phyloP scores from a whole-genome alignment of 2,888 invertebrate genomes.

The Drosophila melanosoma region DNA sequence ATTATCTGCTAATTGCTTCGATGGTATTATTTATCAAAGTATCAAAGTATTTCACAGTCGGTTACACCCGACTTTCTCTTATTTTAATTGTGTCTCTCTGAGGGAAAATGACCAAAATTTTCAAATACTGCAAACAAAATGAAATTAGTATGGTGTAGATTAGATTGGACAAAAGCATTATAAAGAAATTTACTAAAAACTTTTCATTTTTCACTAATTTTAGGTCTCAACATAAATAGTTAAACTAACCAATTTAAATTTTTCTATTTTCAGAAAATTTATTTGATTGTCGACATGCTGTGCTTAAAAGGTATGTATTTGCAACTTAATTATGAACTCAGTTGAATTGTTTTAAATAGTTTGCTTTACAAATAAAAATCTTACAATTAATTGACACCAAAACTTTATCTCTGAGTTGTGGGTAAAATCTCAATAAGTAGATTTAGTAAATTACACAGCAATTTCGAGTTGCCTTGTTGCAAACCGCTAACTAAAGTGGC shows the following conservation, averaged over 20 bases:
- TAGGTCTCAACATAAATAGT: neutral
- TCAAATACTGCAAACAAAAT: neutral
- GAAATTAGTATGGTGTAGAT: neutral
- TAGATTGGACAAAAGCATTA: neutral
- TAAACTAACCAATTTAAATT: neutral
- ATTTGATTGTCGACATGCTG: slow-evolving; percentile 1
- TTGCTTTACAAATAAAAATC: slow-evolving; percentile 2
- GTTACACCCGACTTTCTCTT: too few relatives aligned
- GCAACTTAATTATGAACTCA: neutral
- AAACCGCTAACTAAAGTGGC: slow-evolving; percentile 24
- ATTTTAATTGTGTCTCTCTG: neutral
- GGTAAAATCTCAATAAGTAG: slow-evolving; percentile 22
- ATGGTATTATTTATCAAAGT: too few relatives aligned
- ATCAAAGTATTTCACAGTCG: too few relatives aligned
- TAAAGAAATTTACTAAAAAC: neutral
- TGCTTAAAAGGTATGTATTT: slow-evolving; percentile 29
- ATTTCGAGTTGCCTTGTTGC: slow-evolving; percentile 7
- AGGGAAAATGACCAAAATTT: neutral
- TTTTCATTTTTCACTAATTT: neutral
- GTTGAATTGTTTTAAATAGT: neutral
- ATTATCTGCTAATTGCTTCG: too few relatives aligned
- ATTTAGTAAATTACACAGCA: slow-evolving; percentile 13
- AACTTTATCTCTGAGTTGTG: neutral
- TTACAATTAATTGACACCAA: neutral
- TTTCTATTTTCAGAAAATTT: slow-evolving; percentile 22